Conservation (phyloP, 2,113 vertebrate species). For the Rattus rattus region DNA sequence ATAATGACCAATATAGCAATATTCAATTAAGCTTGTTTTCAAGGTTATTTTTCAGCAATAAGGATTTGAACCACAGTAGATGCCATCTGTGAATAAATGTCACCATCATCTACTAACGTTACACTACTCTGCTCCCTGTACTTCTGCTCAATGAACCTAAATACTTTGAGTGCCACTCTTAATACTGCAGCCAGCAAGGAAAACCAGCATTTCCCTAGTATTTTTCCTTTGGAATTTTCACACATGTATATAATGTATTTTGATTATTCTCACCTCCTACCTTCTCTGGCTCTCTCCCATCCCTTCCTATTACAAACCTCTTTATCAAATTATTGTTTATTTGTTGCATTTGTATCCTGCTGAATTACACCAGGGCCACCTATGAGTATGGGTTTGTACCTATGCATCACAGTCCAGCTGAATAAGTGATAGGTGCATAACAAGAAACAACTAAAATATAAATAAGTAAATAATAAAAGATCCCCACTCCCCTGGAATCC, state of each 20-base stretch:
- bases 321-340: not conserved
- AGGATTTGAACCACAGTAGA: not conserved
- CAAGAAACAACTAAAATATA: too few relatives aligned
- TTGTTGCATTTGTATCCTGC: not conserved
- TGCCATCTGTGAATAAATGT: not conserved
- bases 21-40: not conserved
- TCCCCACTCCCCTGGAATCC: accelerated
- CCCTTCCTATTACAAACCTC: not conserved
- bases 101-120: not conserved
- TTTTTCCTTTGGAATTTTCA: not conserved
- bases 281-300: too few relatives aligned
- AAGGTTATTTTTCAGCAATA: not conserved
- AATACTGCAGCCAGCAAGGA: accelerated
- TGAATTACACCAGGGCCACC: not conserved
- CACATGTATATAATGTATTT: not conserved
- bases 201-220: not conserved
- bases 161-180: not conserved
- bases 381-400: not conserved
- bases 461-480: too few relatives aligned
- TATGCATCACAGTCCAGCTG: accelerated
- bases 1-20: too few relatives aligned
- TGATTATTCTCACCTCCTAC: not conserved
- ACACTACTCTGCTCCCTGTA: not conserved
- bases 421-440: not conserved
- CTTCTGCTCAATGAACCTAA: not conserved